Conservation (phyloP, 2,888 invertebrate species). For the Bombylius discolor region DNA sequence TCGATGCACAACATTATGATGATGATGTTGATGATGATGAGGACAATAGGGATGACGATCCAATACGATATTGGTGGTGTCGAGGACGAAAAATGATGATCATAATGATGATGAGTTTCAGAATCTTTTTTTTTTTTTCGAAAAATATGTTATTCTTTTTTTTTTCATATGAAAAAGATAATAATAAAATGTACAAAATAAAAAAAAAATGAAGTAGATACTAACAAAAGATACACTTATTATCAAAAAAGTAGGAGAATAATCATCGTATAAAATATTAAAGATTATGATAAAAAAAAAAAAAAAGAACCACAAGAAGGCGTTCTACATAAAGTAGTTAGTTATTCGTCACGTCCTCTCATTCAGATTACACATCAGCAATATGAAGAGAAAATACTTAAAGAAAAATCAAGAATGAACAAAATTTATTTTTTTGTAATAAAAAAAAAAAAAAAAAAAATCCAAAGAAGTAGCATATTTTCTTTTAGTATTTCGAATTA, state of each 20-base stretch:
- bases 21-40: too few relatives aligned
- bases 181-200: conserved; percentile 4
- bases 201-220: not conserved
- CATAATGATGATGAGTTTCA: conserved; percentile 10
- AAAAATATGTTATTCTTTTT: too few relatives aligned
- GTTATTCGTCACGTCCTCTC: conserved; percentile 13
- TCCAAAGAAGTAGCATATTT: conserved; percentile 6
- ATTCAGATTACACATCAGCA: conserved; percentile 9
- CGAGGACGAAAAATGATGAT: conserved; percentile 1
- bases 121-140: not conserved
- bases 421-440: too few relatives aligned
- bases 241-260: too few relatives aligned
- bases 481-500: too few relatives aligned
- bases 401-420: too few relatives aligned
- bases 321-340: conserved; percentile 12
- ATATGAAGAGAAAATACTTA: too few relatives aligned
- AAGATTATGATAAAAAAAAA: not conserved
- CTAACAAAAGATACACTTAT: too few relatives aligned
- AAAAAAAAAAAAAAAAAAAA: not conserved
- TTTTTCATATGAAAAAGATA: not conserved
- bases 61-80: too few relatives aligned
- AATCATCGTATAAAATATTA: too few relatives aligned
- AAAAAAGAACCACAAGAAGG: conserved; percentile 4
- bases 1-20: too few relatives aligned
- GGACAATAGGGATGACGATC: too few relatives aligned